Evolutionary conservation across 2,113 vertebrate genomes (phyloP), one percentile per base, ranked within the genome.

Genomic region (Climacteris rufus): DNA sequence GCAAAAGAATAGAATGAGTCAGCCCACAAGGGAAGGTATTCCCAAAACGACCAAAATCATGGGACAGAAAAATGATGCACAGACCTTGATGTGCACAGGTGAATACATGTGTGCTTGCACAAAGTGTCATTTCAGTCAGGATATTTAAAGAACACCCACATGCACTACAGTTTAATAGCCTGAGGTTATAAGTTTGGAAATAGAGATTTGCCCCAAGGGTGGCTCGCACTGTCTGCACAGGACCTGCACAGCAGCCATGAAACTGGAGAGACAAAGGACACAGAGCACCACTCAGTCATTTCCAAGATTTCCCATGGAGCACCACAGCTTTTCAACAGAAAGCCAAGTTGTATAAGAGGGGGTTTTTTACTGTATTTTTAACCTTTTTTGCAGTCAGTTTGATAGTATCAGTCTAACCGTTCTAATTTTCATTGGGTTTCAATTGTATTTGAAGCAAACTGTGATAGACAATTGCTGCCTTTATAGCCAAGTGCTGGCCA

Each of bases 51-150:
- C 57, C 49, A n/a, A 70, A 94, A 92, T 9, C 10, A 3, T 24
- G 19, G n/a, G 40, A 39, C 31, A 31, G 89, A 42, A 61, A 74
- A 95, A 71, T 1, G 6, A 69, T 4, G 39, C 11, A 8, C 0
- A 0, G n/a, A 3, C 53, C 45, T 3, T 3, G 31, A 33, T 1
- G 47, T 1, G 0, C 0, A 0, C 50, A 77, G 59, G 65, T 60
- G 61, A 78, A 65, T 1, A 2, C 9, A 40, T 27, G n/a, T 5
- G 2, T 12, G 42, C 53, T 65, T 54, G 52, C 21, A 9, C 21
- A 49, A 72, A 54, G 31, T 11, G 15, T 13, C 3, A 2, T 63
- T 79, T 76, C 63, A 61, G 22, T 33, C 42, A 64, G 27, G 39
- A 30, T 81, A 92, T 75, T 76, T 93, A 74, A 93, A 94, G 84